A percentile compares a stretch with the other conserved stretches of the same genome.
Evolutionary conservation across 2,797 vertebrate genomes (phyloP).

Genomic region (Eurystomus glaucurus): DNA sequence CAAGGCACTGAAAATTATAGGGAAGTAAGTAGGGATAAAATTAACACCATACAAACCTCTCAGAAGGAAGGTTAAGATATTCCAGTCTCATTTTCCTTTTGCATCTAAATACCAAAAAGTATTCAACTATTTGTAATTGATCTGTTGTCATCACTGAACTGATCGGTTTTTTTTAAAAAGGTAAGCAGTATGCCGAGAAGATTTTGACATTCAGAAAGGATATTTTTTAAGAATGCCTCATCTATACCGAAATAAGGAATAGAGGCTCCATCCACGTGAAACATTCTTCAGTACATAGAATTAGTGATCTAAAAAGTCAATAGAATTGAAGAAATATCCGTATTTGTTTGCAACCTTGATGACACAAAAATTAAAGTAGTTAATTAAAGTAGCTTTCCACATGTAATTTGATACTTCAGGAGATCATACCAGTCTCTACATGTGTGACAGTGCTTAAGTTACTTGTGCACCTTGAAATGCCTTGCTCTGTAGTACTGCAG

Average conservation of each 20-base stretch:
- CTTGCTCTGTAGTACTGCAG: background rate
- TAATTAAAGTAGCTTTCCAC: background rate
- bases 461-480: background rate
- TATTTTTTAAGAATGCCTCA: background rate
- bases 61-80: constrained; percentile 5
- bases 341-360: background rate
- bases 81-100: background rate
- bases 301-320: background rate
- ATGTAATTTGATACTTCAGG: background rate
- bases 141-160: background rate
- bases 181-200: background rate
- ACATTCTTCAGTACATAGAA: background rate
- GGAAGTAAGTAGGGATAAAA: background rate
- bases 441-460: background rate
- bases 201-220: background rate
- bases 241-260: background rate
- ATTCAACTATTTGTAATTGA: constrained; percentile 12
- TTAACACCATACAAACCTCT: background rate
- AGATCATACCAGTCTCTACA: background rate
- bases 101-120: constrained; percentile 9
- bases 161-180: constrained; percentile 26
- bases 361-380: background rate
- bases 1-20: background rate
- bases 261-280: background rate
- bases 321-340: background rate